Conservation (phyloP, 2,113 vertebrate genomes). For the Podiceps cristatus region DNA sequence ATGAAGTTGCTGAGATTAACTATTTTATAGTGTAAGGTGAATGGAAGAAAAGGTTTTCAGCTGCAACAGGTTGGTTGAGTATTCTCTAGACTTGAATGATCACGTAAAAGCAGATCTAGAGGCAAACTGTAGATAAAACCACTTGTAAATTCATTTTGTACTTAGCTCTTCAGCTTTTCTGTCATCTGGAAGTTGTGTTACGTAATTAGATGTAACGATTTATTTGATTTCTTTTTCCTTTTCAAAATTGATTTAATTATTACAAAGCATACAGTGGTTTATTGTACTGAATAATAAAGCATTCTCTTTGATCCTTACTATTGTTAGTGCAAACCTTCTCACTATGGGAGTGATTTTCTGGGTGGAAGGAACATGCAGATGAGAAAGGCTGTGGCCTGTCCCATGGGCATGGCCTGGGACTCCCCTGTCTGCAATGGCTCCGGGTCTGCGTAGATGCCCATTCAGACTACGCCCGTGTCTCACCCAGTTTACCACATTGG, state of each 20-base stretch:
- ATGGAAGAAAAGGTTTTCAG: neutral
- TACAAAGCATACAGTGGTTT: neutral
- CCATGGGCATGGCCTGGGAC: neutral
- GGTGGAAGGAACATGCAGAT: neutral
- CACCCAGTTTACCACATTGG: neutral
- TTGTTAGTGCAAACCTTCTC: neutral
- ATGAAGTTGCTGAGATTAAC: neutral
- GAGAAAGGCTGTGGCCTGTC: neutral
- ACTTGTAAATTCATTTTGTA: neutral
- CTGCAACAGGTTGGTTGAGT: slow-evolving; percentile 36
- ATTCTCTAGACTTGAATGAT: slow-evolving; percentile 1
- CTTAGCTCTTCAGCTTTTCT: neutral
- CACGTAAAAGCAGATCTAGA: neutral
- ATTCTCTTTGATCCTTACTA: neutral
- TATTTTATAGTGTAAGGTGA: neutral
- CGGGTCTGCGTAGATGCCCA: accelerated
- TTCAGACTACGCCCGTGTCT: neutral
- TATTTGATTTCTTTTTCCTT: neutral
- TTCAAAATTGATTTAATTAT: neutral
- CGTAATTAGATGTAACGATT: neutral
- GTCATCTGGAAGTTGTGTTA: neutral
- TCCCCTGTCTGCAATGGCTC: neutral
- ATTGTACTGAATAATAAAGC: neutral
- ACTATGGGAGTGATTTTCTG: neutral
- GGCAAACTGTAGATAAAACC: neutral